Evolutionary conservation across 2,113 vertebrate genomes (phyloP).

Genomic region (Cavia porcellus): DNA sequence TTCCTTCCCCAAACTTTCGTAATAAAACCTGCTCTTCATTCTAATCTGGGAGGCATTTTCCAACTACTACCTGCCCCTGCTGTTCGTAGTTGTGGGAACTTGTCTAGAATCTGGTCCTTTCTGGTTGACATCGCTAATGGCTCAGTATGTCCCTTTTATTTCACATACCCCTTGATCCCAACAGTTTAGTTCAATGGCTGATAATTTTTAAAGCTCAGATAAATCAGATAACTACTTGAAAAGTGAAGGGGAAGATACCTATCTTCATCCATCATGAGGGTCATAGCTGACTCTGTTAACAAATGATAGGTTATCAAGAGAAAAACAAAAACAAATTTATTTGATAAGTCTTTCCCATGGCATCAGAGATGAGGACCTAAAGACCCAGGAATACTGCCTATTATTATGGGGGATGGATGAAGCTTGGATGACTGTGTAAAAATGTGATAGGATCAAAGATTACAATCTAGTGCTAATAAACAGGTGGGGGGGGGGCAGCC

Average conservation of each 20-base stretch:
- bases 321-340: background rate
- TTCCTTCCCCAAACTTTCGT: background rate
- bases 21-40: background rate
- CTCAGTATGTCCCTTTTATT: background rate
- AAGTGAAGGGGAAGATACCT: background rate
- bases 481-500: no score
- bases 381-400: background rate
- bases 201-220: background rate
- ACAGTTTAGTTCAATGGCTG: background rate
- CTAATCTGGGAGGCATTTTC: background rate
- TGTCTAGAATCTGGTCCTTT: background rate
- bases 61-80: background rate
- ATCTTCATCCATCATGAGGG: background rate
- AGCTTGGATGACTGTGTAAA: background rate
- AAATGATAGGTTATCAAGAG: background rate
- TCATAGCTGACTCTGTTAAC: background rate
- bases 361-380: background rate
- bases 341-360: background rate
- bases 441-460: background rate
- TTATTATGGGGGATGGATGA: background rate
- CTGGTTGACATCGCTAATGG: background rate
- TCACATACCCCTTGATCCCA: background rate
- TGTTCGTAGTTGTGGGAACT: background rate
- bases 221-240: background rate
- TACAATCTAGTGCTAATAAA: background rate